Evolutionary conservation across 2,113 vertebrate species (phyloP), one percentile per base, ranked within the genome.

Genomic region (Noctilio leporinus): DNA sequence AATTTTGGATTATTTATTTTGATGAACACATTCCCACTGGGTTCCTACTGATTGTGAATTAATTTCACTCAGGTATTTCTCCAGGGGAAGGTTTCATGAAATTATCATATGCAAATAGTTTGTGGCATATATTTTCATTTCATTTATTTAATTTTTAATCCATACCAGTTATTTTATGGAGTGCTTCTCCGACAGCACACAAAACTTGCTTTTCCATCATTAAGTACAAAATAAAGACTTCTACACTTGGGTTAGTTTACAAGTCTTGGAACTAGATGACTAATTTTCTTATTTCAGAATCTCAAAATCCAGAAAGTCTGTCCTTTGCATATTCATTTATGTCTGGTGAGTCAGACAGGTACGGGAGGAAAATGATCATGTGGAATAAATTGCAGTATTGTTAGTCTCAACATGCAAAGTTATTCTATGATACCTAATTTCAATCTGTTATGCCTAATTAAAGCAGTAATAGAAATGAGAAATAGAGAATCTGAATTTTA

Each of bases 1-100:
- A 96, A 97, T 97, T 97, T 96, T 91, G 92, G 93, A 82, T 97
- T 95, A 97, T 95, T 97, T 97, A 97, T 93, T 96, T 97, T 40
- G 30, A 92, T 0, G 73, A 97, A 93, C 77, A 96, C 57, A 94
- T 97, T 97, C 95, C 93, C 95, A 89, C 81, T 90, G 94, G 90
- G 76, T 95, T 93, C 93, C 92, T 91, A 88, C 95, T 97, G 97
- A 97, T 97, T 97, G 69, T 86, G 87, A 96, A 97, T 96, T 97
- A 97, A 97, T 97, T 97, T 95, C 95, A 85, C 89, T 95, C 93
- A 78, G 84, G 38, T 86, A 95, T 97, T 97, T 97, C 96, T 95
- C 95, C 64, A 92, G 73, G 92, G 90, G 30, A 87, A 49, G 87
- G 45, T 77, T 96, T 96, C 94, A 90, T 85, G 82, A 94, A 95